phyloP scores from a whole-genome alignment of 2,797 vertebrate genomes.

The Acipenser oxyrinchus region DNA sequence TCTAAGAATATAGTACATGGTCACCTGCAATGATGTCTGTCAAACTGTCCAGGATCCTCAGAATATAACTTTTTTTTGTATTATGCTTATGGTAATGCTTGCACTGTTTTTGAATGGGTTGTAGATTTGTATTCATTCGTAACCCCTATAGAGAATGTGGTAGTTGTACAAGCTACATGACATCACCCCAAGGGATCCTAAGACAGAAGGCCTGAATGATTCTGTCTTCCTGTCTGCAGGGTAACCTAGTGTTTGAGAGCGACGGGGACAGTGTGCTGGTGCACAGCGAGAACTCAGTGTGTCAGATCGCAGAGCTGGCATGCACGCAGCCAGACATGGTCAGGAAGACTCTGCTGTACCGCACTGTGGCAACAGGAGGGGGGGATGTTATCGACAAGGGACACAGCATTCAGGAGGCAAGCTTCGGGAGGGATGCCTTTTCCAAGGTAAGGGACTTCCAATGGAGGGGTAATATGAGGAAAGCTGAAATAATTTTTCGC shows the following conservation, averaged over 20 bases:
- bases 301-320: slow-evolving; percentile 59
- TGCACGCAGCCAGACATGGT: slow-evolving; percentile 43
- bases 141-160: too few species aligned
- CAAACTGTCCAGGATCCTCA: too few species aligned
- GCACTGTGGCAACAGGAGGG: slow-evolving; percentile 77
- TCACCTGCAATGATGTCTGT: too few species aligned
- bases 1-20: too few species aligned
- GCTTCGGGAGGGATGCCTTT: slow-evolving; percentile 76
- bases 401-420: slow-evolving; percentile 68
- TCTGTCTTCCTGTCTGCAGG: slow-evolving; percentile 47
- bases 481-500: too few species aligned
- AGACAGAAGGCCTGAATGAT: background rate
- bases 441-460: slow-evolving; percentile 61
- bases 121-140: too few species aligned
- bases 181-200: too few species aligned
- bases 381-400: slow-evolving; percentile 82
- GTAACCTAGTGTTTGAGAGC: slow-evolving; percentile 64
- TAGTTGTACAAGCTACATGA: too few species aligned
- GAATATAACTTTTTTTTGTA: too few species aligned
- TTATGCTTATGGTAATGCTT: too few species aligned
- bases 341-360: slow-evolving; percentile 61
- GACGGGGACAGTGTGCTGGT: slow-evolving; percentile 54
- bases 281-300: slow-evolving; percentile 32
- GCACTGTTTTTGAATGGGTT: too few species aligned
- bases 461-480: too few species aligned